phyloP scores from a whole-genome alignment of 2,113 vertebrate species.

The Pelodiscus sinensis region DNA sequence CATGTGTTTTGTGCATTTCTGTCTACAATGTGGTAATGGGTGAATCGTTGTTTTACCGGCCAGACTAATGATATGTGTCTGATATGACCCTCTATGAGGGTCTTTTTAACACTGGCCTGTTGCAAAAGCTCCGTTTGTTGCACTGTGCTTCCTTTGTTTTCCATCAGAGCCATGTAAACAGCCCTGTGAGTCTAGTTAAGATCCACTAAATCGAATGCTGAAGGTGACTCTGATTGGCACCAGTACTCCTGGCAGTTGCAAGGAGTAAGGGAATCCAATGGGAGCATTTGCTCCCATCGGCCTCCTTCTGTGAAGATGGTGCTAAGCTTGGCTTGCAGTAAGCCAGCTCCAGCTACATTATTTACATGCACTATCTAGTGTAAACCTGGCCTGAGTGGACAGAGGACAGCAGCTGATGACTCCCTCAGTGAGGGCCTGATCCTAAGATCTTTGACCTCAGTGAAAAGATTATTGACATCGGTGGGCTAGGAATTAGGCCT shows the following conservation, averaged over 20 bases:
- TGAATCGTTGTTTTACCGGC: slow-evolving; percentile 26
- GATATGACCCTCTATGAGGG: not conserved
- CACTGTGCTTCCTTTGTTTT: slow-evolving; percentile 29
- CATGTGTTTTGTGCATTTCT: not conserved
- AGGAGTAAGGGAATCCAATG: no score
- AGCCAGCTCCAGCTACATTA: no score
- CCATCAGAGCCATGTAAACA: slow-evolving; percentile 53
- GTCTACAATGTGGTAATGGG: not conserved
- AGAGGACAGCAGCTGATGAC: not conserved
- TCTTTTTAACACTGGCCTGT: not conserved
- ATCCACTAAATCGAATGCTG: no score
- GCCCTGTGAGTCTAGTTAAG: not conserved
- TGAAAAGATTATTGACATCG: not conserved
- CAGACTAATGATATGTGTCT: not conserved
- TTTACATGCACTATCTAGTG: no score
- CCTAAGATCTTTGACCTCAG: not conserved
- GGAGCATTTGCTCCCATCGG: no score
- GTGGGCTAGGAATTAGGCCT: not conserved
- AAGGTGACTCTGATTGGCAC: no score
- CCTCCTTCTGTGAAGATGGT: no score
- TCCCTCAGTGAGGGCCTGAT: not conserved
- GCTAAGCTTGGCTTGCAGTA: no score
- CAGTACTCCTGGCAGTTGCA: no score
- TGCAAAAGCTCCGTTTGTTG: slow-evolving; percentile 23
- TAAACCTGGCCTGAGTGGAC: not conserved